A percentile compares a stretch with the other conserved stretches of the same genome.
phyloP scores from a whole-genome alignment of 2,797 vertebrate species.

The Ctenopoma multispine region DNA sequence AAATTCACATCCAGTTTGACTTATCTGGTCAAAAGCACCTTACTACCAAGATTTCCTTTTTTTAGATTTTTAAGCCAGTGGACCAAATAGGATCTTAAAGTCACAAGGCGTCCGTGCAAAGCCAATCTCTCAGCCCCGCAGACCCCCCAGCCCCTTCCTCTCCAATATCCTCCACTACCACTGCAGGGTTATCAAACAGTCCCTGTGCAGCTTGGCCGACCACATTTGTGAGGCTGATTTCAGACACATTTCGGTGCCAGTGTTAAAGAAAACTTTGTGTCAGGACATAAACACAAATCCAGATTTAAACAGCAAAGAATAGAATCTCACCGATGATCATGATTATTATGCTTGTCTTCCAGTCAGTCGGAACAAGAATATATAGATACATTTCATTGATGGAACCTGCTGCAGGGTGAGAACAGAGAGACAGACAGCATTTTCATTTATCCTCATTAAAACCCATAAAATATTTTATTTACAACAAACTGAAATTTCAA shows the following conservation, averaged over 20 bases:
- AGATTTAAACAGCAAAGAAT: slow-evolving; percentile 8
- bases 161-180: slow-evolving; percentile 46
- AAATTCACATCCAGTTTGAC: slow-evolving; percentile 65
- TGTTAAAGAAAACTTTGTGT: slow-evolving; percentile 18
- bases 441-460: neutral
- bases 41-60: slow-evolving; percentile 62
- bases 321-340: slow-evolving; percentile 11
- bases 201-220: slow-evolving; percentile 50
- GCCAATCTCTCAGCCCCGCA: slow-evolving; percentile 64
- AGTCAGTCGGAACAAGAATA: fast-evolving
- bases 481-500: neutral
- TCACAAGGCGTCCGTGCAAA: slow-evolving; percentile 73
- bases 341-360: fast-evolving
- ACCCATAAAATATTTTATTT: neutral
- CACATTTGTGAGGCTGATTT: slow-evolving; percentile 38
- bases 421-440: neutral
- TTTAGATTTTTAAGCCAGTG: slow-evolving; percentile 75
- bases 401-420: neutral
- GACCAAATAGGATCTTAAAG: slow-evolving; percentile 78
- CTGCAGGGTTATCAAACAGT: slow-evolving; percentile 70
- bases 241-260: slow-evolving; percentile 29
- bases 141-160: slow-evolving; percentile 34
- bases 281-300: slow-evolving; percentile 17
- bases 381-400: too few species aligned
- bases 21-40: slow-evolving; percentile 75